A percentile compares a stretch with the other conserved stretches of the same genome.
These are phyloP conservation scores for Allophyes oxyacanthae DNA, from an alignment of 2,888 invertebrate species.

Conservation along the genomic window DNA sequence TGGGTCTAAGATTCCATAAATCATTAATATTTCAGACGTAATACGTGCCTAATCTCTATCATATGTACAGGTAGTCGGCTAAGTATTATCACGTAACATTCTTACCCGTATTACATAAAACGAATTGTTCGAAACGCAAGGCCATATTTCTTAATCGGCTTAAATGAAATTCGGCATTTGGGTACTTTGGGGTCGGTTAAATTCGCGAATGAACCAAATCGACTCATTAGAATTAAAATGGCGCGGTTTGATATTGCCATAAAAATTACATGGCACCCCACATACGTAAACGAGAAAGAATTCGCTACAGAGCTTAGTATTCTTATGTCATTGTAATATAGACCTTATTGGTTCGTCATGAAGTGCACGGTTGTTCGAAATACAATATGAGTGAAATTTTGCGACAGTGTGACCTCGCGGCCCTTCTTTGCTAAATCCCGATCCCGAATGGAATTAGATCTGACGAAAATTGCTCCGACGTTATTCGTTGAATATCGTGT, in stretches of 20 bases:
- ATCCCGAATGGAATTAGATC: constrained; percentile 54
- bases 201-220: constrained; percentile 39
- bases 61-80: too few species aligned
- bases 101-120: constrained; percentile 23
- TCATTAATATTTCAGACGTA: neutral
- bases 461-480: constrained; percentile 43
- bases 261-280: constrained; percentile 38
- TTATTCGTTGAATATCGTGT: constrained; percentile 21
- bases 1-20: neutral
- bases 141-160: constrained; percentile 49
- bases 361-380: constrained; percentile 32
- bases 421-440: constrained; percentile 52
- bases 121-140: constrained; percentile 26
- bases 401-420: constrained; percentile 36
- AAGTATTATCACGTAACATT: constrained; percentile 1
- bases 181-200: constrained; percentile 40
- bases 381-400: constrained; percentile 38
- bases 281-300: constrained; percentile 26
- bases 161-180: constrained; percentile 39
- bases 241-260: constrained; percentile 35
- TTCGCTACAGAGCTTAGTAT: constrained; percentile 26
- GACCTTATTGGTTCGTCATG: constrained; percentile 27
- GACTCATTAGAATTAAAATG: constrained; percentile 50
- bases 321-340: constrained; percentile 35
- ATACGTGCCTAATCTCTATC: too few species aligned